Conservation (phyloP, 2,113 vertebrate species). For the Lasiurus borealis region DNA sequence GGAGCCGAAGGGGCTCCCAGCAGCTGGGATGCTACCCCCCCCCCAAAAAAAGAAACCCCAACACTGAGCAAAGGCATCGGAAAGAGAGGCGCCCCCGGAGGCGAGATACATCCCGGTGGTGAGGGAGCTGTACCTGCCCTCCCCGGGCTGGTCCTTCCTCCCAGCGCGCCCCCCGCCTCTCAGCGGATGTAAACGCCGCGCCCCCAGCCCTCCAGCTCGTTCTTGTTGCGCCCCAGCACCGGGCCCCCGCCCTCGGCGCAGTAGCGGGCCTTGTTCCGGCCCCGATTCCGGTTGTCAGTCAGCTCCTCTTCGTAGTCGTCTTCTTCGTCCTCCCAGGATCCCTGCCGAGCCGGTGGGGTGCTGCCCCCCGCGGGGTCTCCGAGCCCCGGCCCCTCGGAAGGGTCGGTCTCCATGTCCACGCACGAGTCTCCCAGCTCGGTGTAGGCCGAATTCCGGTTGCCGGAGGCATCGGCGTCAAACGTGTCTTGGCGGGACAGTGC, state of each 20-base stretch:
- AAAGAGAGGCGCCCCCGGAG: conserved; percentile 60
- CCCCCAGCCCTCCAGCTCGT: conserved; percentile 94
- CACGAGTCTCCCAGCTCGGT: conserved; percentile 94
- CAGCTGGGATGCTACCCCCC: conserved; percentile 34
- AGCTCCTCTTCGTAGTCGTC: conserved; percentile 93
- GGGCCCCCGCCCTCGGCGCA: conserved; percentile 89
- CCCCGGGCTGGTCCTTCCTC: conserved; percentile 26
- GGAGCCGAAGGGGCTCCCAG: conserved; percentile 18
- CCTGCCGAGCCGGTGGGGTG: conserved; percentile 86
- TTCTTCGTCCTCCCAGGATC: conserved; percentile 93
- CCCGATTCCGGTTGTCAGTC: conserved; percentile 90
- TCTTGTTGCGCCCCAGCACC: conserved; percentile 87
- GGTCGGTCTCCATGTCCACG: conserved; percentile 96
- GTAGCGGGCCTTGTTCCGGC: conserved; percentile 92
- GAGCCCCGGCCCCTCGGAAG: conserved; percentile 93
- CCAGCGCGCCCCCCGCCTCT: conserved; percentile 20
- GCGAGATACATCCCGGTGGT: neutral
- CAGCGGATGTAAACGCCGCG: conserved; percentile 95
- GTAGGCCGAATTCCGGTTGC: conserved; percentile 96
- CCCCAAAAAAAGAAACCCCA: conserved; percentile 41
- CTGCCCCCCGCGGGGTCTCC: conserved; percentile 79
- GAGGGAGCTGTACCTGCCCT: neutral
- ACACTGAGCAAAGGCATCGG: conserved; percentile 71
- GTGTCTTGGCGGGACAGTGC: conserved; percentile 95
- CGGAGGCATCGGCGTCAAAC: conserved; percentile 95